A percentile compares a stretch with the other conserved stretches of the same genome.
Conservation (phyloP, 2,888 invertebrate species). For the Lasioglossum figueresi region DNA sequence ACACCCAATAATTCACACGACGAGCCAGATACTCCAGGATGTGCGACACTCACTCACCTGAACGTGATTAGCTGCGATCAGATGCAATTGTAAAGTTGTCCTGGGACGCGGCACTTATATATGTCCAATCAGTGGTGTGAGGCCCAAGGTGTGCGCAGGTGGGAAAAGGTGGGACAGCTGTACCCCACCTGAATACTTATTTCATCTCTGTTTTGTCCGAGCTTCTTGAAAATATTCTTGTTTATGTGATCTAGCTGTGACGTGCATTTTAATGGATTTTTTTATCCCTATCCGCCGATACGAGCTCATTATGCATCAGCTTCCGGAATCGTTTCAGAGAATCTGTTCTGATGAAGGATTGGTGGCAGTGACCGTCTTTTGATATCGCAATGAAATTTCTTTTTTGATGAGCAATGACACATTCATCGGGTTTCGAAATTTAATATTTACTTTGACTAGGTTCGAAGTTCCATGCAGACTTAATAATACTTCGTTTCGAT, state of each 20-base stretch:
- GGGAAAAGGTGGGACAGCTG: constrained; percentile 46
- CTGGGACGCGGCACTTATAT: constrained; percentile 74
- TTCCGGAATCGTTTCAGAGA: background rate
- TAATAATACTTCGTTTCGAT: background rate
- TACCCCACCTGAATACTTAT: constrained; percentile 40
- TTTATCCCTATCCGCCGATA: background rate
- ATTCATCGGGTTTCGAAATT: background rate
- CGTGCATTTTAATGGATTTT: constrained; percentile 30
- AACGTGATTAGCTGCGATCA: constrained; percentile 45
- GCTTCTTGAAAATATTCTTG: constrained; percentile 39
- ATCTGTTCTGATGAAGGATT: background rate
- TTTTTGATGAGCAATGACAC: background rate
- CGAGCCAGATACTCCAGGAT: background rate
- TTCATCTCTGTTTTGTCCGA: constrained; percentile 67
- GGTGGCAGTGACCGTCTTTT: background rate
- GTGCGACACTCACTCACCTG: constrained; percentile 69
- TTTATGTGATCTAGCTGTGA: constrained; percentile 25
- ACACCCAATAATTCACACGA: background rate
- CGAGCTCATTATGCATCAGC: background rate
- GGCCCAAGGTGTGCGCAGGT: constrained; percentile 53
- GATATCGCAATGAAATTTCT: background rate
- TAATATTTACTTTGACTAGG: background rate
- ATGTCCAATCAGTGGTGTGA: constrained; percentile 64
- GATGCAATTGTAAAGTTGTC: constrained; percentile 41
- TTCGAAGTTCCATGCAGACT: background rate